These are phyloP conservation scores for Tiphia femorata DNA, from an alignment of 2,888 invertebrate species.

Conservation along the genomic window DNA sequence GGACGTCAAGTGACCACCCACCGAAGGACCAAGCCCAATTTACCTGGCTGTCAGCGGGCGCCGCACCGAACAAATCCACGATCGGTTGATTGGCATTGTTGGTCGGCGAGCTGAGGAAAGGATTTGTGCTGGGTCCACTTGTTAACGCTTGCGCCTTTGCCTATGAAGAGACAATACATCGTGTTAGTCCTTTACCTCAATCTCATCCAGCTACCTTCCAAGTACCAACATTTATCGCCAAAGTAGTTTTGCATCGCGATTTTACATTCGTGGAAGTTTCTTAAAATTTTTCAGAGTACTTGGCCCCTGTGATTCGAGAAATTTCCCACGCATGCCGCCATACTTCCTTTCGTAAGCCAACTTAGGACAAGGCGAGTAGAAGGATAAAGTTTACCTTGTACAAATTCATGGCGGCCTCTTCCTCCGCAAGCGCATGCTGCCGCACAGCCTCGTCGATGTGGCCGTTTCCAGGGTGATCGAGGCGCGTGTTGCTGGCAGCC, in stretches of 20 bases:
- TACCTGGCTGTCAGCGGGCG: slow-evolving; percentile 67
- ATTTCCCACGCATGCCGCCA: too few species aligned
- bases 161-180: slow-evolving; percentile 61
- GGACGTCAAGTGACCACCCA: too few species aligned
- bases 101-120: slow-evolving; percentile 84
- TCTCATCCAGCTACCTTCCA: background rate
- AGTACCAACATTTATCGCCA: background rate
- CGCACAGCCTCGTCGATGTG: slow-evolving; percentile 87
- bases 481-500: slow-evolving; percentile 81
- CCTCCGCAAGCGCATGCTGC: slow-evolving; percentile 92
- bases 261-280: too few species aligned
- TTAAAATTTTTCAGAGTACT: too few species aligned
- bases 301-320: too few species aligned
- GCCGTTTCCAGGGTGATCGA: slow-evolving; percentile 78
- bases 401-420: slow-evolving; percentile 95
- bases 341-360: too few species aligned
- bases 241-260: too few species aligned
- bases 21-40: background rate
- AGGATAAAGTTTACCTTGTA: slow-evolving; percentile 87
- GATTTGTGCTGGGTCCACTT: slow-evolving; percentile 81
- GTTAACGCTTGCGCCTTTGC: slow-evolving; percentile 86
- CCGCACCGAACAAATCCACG: slow-evolving; percentile 84
- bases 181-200: background rate
- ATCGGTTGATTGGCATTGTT: slow-evolving; percentile 73
- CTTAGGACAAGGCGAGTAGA: too few species aligned